phyloP scores from a whole-genome alignment of 2,113 vertebrate species.

The Podocnemis expansa region DNA sequence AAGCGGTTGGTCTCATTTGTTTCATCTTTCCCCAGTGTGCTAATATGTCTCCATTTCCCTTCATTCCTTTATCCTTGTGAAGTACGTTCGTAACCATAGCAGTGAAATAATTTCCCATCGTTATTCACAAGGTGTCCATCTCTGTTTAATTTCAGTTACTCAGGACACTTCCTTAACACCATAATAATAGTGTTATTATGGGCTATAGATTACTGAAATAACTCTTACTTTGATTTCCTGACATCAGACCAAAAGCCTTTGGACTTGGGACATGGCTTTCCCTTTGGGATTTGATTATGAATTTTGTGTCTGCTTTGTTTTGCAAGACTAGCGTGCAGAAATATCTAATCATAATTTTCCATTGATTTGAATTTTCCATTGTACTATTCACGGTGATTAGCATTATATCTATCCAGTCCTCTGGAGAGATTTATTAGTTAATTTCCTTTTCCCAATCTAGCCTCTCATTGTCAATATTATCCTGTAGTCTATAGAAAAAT shows the following conservation, averaged over 20 bases:
- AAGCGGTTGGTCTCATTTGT: conserved; percentile 29
- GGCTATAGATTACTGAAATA: conserved; percentile 18
- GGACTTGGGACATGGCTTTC: neutral
- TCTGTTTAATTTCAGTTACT: conserved; percentile 39
- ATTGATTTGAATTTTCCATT: neutral
- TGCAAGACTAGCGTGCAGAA: conserved; percentile 7
- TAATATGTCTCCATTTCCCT: conserved; percentile 35
- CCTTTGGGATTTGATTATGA: neutral
- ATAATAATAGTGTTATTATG: neutral
- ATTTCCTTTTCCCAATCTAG: neutral
- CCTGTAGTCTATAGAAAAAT: neutral
- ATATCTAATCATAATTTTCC: conserved; percentile 33
- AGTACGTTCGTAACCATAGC: conserved; percentile 68
- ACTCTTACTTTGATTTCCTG: conserved; percentile 51
- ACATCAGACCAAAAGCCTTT: conserved; percentile 17
- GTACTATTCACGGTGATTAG: neutral
- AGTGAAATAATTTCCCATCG: conserved; percentile 68
- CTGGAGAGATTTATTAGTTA: conserved; percentile 36
- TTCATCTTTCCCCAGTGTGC: conserved; percentile 1
- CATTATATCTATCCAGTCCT: neutral
- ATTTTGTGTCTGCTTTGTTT: conserved; percentile 23
- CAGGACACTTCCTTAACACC: conserved; percentile 28
- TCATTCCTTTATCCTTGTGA: neutral
- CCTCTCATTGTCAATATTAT: neutral
- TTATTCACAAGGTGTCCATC: conserved; percentile 66